Conservation (phyloP, 2,888 invertebrate genomes). For the Brenthis hecate region DNA sequence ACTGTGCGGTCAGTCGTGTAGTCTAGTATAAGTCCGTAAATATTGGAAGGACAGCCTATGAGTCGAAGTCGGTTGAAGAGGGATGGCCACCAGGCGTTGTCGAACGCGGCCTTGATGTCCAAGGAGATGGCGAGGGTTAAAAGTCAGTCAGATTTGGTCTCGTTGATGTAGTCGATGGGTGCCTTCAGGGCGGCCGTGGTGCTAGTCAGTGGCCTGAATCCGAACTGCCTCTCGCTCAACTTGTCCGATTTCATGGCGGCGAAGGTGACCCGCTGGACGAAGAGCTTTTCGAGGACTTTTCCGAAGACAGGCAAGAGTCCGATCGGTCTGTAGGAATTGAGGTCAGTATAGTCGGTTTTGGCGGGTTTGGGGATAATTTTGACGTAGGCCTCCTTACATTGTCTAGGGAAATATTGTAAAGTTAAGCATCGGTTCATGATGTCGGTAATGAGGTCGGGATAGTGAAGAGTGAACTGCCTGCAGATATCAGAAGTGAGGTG, state of each 20-base stretch:
- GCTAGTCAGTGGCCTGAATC: no score
- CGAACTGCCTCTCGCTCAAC: no score
- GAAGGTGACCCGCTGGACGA: no score
- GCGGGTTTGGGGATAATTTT: constrained; percentile 45
- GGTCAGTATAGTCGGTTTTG: constrained; percentile 30
- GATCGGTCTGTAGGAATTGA: constrained; percentile 40
- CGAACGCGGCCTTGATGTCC: background rate
- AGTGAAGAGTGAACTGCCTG: background rate
- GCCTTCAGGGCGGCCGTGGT: no score
- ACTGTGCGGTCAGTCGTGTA: constrained; percentile 37
- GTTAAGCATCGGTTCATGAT: background rate
- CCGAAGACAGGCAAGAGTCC: background rate
- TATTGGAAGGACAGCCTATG: constrained; percentile 37
- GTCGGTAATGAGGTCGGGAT: background rate
- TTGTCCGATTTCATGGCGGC: no score
- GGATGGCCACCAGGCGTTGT: constrained; percentile 29
- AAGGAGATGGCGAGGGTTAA: background rate
- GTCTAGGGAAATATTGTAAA: background rate
- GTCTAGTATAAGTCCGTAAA: constrained; percentile 32
- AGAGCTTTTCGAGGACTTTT: no score
- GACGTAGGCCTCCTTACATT: constrained; percentile 22
- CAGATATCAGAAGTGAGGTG: background rate
- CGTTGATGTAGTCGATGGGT: no score
- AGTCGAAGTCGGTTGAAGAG: constrained; percentile 34
- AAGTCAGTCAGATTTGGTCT: no score